Evolutionary conservation across 2,113 vertebrate genomes (phyloP), one percentile per base, ranked within the genome.

Genomic region (Laticauda colubrina): DNA sequence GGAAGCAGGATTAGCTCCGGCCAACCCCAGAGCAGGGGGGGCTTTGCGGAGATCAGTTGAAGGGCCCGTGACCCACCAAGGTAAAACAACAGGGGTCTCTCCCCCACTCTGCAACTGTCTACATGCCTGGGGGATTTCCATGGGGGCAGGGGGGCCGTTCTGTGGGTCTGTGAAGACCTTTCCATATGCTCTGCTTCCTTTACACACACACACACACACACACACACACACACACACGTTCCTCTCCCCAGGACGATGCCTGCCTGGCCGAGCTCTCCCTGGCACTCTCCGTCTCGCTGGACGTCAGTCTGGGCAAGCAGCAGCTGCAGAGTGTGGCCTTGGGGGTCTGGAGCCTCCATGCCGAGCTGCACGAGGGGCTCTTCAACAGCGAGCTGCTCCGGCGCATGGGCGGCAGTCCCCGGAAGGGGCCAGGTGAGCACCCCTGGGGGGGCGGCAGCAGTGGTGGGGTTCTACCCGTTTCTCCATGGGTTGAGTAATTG

Each of bases 211-310:
- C 43, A 48, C 43, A 45, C 43, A 45, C 43, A 45, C 43, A 45
- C 43, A 45, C 43, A 45, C 43, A 3, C 43, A 45, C 43, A 45
- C 48, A 48, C 48, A 7, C 90, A 51, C 91, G 61, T 88, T 20
- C 93, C 12, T 95, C 55, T 15, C 64, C 0, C 0, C 92, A 98
- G 97, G 97, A 99, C 97, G 98, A 99, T 90, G 98, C 98, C 0
- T 99, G 99, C 97, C 97, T 99, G 95, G 99, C 98, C 0, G 99
- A 99, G 96, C 96, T 99, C 93, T 98, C 98, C 14, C 96, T 99
- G 95, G 98, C 98, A 0, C 96, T 99, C 89, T 97, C 98, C 92
- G 95, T 99, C 81, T 98, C 98, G 0, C 97, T 99, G 94, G 98
- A 99, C 34, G 93, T 99, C 94, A 97, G 96, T 93, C 93, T 98